These are phyloP conservation scores for Nicator chloris DNA, from an alignment of 2,113 vertebrate genomes.

Conservation along the genomic window DNA sequence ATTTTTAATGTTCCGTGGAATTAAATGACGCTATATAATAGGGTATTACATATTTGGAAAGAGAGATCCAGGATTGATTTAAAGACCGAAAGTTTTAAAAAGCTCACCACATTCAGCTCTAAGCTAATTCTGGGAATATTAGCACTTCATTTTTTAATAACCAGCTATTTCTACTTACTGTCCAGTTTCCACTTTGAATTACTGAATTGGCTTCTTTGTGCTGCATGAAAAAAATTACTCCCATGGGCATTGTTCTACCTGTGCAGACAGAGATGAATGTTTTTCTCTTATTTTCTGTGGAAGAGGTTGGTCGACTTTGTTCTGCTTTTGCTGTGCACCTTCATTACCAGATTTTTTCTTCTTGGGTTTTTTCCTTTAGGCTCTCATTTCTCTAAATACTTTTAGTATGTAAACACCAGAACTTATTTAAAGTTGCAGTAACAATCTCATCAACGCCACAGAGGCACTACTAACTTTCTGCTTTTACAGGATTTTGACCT, in stretches of 20 bases:
- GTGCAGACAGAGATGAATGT: neutral
- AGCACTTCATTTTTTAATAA: conserved; percentile 53
- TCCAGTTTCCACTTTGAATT: conserved; percentile 36
- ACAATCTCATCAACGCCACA: neutral
- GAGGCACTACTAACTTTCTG: neutral
- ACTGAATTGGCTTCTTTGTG: conserved; percentile 48
- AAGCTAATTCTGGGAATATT: conserved; percentile 44
- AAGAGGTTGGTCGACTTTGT: neutral
- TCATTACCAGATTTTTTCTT: neutral
- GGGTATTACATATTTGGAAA: conserved; percentile 10
- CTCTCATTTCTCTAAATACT: neutral
- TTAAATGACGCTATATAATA: neutral
- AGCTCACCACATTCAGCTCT: conserved; percentile 29
- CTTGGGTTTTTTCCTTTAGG: neutral
- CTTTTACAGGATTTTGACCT: neutral
- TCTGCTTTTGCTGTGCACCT: neutral
- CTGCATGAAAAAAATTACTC: neutral
- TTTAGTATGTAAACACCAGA: neutral
- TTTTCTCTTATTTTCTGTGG: neutral
- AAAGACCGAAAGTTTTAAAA: conserved; percentile 22
- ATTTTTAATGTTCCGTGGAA: conserved; percentile 4
- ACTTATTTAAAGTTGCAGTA: neutral
- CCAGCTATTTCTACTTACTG: conserved; percentile 44
- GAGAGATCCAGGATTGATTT: conserved; percentile 28
- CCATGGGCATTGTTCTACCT: conserved; percentile 8